Base-by-base conservation (phyloP, 1,140 invertebrate species). In the Eupristina koningsbergeri region DNA sequence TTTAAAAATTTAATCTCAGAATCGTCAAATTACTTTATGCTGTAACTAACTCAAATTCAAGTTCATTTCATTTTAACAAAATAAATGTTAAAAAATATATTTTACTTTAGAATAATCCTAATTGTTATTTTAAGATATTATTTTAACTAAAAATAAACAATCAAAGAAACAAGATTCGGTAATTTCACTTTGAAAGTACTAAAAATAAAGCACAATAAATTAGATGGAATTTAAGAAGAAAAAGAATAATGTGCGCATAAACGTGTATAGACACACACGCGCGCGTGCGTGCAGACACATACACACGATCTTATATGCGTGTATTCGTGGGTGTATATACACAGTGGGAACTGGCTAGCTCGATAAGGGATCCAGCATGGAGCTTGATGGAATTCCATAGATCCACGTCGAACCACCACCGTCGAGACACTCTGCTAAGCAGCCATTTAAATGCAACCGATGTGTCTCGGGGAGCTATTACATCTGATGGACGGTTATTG, bases 371-470 rank as follows among this genome's bases (percentile, higher is more conserved):
- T 91, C 89, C 89, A 67, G 69, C 84, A 88, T 88, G 87, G 88
- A 91, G 89, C 89, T 92, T 92, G 92, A 92, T 92, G 91, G 92
- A 92, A 92, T 92, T 92, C 91, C 91, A 92, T 92, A 92, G 91
- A 92, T 92, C 92, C 89, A 91, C 90, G 92, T 92, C 91, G 89
- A 88, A 36, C n/a, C 13, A 39, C 17, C 31, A 26, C 58, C 89
- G 90, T 90, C 91, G 92, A 92, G 91, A 92, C 92, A 92, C 89
- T 92, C 90, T 88, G 91, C 91, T 92, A 92, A 92, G 92, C 91
- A 92, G 92, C 91, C 92, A 92, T 92, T 92, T 92, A 92, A 92
- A 92, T 92, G 91, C 92, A 92, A 92, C 92, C 92, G 91, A 92
- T 92, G 92, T 92, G 92, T 92, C 92, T 92, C 91, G 89, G 91